Evolutionary conservation across 2,797 vertebrate species (phyloP).

Genomic region (Trichosurus vulpecula): DNA sequence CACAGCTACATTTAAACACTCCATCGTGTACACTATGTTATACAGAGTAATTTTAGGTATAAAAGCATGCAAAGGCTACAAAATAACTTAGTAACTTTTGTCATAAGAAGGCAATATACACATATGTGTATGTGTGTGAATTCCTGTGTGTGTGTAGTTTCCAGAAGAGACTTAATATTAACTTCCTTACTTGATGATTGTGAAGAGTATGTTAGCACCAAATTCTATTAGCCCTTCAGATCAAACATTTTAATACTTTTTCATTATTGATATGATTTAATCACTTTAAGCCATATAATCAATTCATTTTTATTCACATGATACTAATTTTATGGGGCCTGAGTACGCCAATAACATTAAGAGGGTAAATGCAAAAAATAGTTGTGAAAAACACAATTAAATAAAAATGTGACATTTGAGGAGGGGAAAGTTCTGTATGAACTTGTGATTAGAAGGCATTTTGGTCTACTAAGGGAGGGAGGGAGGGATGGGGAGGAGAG

Average conservation of each 20-base stretch:
- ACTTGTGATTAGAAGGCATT: constrained; percentile 50
- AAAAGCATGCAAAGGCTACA: neutral
- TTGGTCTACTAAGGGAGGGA: constrained; percentile 28
- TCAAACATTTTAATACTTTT: constrained; percentile 33
- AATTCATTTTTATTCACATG: constrained; percentile 62
- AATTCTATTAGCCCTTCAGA: constrained; percentile 70
- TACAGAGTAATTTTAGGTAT: neutral
- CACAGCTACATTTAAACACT: too few species aligned
- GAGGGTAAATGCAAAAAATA: constrained; percentile 29
- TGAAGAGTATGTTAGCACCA: constrained; percentile 60
- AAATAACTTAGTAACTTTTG: neutral
- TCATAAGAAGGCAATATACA: neutral
- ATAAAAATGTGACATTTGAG: constrained; percentile 45
- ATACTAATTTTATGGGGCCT: constrained; percentile 48
- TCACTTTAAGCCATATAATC: constrained; percentile 27
- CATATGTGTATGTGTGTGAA: too few species aligned
- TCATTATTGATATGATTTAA: neutral
- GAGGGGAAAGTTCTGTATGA: constrained; percentile 6
- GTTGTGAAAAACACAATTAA: constrained; percentile 51
- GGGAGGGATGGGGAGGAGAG: too few species aligned
- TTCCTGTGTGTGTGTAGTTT: neutral
- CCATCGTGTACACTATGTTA: neutral
- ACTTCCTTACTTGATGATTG: neutral
- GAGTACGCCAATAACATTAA: constrained; percentile 44
- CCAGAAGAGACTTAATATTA: neutral